Evolutionary conservation across 2,888 invertebrate genomes (phyloP).

Genomic region (Hirtodrosophila alboralis): DNA sequence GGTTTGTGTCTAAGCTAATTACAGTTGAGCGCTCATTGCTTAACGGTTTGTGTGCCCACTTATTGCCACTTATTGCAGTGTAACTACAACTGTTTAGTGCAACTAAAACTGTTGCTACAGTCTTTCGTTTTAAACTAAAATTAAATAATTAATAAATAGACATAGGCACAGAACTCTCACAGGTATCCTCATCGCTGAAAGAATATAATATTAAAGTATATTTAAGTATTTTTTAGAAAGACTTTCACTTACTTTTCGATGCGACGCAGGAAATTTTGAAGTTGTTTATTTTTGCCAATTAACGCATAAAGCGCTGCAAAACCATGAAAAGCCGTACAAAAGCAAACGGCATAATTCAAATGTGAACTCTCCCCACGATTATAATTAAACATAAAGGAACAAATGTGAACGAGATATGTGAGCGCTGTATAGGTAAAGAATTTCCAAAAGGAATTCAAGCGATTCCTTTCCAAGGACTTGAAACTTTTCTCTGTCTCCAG

Average conservation of each 20-base stretch:
- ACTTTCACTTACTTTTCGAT: slow-evolving; percentile 65
- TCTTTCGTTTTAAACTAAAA: background rate
- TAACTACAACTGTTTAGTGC: slow-evolving; percentile 4
- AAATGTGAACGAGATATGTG: slow-evolving; percentile 68
- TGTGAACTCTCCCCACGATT: slow-evolving; percentile 73
- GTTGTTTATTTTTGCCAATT: slow-evolving; percentile 75
- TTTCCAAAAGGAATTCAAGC: slow-evolving; percentile 76
- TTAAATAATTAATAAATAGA: slow-evolving; percentile 44
- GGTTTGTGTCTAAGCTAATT: slow-evolving; percentile 24
- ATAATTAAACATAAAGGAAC: slow-evolving; percentile 74
- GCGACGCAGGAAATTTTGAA: slow-evolving; percentile 74
- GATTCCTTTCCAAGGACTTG: slow-evolving; percentile 70
- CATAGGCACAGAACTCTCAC: slow-evolving; percentile 76
- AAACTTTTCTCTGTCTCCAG: slow-evolving; percentile 61
- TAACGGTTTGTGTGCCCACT: slow-evolving; percentile 3
- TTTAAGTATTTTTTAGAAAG: background rate
- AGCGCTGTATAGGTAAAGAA: slow-evolving; percentile 72
- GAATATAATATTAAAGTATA: background rate
- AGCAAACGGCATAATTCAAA: slow-evolving; percentile 77
- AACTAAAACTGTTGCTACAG: slow-evolving; percentile 2
- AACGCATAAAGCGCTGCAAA: slow-evolving; percentile 76
- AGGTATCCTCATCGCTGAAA: slow-evolving; percentile 65
- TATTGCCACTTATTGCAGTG: slow-evolving; percentile 4
- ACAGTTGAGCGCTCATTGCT: background rate
- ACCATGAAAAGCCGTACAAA: slow-evolving; percentile 73